phyloP scores from a whole-genome alignment of 2,888 invertebrate species.

The Diaperis boleti region DNA sequence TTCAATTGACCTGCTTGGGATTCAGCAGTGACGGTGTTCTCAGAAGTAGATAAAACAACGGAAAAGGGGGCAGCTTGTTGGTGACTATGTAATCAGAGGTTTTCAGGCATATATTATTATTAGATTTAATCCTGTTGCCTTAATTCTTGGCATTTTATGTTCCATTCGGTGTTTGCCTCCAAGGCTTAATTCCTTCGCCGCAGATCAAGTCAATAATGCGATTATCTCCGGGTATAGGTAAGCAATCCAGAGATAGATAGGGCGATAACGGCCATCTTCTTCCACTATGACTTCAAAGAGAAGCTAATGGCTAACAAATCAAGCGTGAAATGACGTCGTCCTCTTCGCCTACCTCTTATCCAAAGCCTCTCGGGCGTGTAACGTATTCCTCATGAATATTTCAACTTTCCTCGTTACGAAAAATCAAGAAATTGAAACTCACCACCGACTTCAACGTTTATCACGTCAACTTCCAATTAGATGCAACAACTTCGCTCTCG shows the following conservation, averaged over 20 bases:
- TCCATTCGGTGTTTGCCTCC: slow-evolving; percentile 4
- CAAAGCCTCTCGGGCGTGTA: slow-evolving; percentile 46
- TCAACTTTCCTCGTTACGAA: slow-evolving; percentile 27
- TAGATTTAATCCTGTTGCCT: neutral
- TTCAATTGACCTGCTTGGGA: slow-evolving; percentile 35
- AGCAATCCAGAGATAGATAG: slow-evolving; percentile 48
- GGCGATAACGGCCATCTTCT: slow-evolving; percentile 46
- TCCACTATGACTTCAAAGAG: slow-evolving; percentile 38
- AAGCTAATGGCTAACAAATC: slow-evolving; percentile 55
- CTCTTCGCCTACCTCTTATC: slow-evolving; percentile 48
- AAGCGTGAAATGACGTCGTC: slow-evolving; percentile 54
- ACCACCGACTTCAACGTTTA: slow-evolving; percentile 24
- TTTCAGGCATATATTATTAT: too few species aligned
- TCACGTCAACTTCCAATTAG: slow-evolving; percentile 45
- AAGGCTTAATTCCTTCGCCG: neutral
- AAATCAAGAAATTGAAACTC: slow-evolving; percentile 28
- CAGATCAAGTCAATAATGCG: slow-evolving; percentile 34
- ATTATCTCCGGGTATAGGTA: slow-evolving; percentile 47
- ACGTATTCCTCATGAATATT: slow-evolving; percentile 46
- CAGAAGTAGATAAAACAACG: too few species aligned
- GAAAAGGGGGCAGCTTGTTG: too few species aligned
- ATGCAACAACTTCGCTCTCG: slow-evolving; percentile 29
- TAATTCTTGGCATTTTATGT: neutral
- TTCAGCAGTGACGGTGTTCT: slow-evolving; percentile 9
- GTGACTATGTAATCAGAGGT: too few species aligned